These are phyloP conservation scores for Platerodrilus igneus DNA, from an alignment of 2,888 invertebrate genomes.

Conservation along the genomic window DNA sequence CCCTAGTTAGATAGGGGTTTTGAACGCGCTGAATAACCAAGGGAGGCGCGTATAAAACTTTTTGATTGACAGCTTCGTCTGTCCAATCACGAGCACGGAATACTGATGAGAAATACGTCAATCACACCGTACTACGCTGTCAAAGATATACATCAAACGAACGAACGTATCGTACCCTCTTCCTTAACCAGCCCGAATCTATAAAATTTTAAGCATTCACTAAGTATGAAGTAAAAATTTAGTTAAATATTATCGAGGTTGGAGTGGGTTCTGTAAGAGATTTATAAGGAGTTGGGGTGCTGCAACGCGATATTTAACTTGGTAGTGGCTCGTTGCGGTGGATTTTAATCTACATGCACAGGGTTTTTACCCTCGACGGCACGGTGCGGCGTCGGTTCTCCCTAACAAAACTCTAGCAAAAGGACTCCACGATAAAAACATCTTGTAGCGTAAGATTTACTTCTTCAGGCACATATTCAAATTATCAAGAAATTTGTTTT, in stretches of 20 bases:
- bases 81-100: constrained; percentile 72
- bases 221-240: constrained; percentile 48
- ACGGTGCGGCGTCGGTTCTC: too few species aligned
- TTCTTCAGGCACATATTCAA: constrained; percentile 51
- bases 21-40: constrained; percentile 33
- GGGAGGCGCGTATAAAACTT: constrained; percentile 50
- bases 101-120: constrained; percentile 75
- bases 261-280: constrained; percentile 47
- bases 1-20: constrained; percentile 37
- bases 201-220: too few species aligned
- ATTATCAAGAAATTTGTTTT: constrained; percentile 53
- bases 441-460: constrained; percentile 51
- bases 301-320: constrained; percentile 49
- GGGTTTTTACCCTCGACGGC: constrained; percentile 48
- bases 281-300: constrained; percentile 42
- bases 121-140: constrained; percentile 51
- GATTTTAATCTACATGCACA: constrained; percentile 51
- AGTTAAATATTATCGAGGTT: constrained; percentile 47
- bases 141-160: too few species aligned
- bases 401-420: constrained; percentile 44
- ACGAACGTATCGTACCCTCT: too few species aligned
- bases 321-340: constrained; percentile 44
- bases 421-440: constrained; percentile 50
- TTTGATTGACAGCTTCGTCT: constrained; percentile 78
- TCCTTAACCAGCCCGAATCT: constrained; percentile 24